phyloP scores from a whole-genome alignment of 2,888 invertebrate genomes.

The Ochropacha duplaris region DNA sequence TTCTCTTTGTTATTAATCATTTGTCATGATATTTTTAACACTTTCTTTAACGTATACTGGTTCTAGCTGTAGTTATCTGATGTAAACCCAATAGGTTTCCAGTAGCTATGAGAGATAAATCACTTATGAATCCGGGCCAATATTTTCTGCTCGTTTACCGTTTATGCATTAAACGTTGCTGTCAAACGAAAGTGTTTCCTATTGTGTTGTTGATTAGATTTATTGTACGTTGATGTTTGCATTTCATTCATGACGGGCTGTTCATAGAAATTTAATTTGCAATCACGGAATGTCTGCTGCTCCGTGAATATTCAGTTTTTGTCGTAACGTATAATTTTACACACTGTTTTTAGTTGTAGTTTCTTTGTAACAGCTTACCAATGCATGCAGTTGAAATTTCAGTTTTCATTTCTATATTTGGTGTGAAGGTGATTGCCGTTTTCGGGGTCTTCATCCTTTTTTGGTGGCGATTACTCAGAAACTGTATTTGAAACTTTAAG shows the following conservation, averaged over 20 bases:
- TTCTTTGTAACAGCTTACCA: not conserved
- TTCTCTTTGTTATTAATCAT: conserved; percentile 47
- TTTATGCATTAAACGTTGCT: not conserved
- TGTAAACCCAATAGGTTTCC: conserved; percentile 13
- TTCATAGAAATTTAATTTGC: conserved; percentile 43
- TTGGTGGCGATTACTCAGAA: conserved; percentile 2
- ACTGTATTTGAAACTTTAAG: conserved; percentile 1
- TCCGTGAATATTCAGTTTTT: conserved; percentile 2
- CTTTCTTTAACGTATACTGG: conserved; percentile 37
- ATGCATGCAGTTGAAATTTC: not conserved
- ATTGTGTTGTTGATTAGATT: conserved; percentile 27
- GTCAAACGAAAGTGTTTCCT: conserved; percentile 43
- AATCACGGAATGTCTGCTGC: conserved; percentile 11
- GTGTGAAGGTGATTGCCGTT: not conserved
- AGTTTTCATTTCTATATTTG: not conserved
- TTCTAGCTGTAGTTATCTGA: conserved; percentile 11
- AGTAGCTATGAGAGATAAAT: conserved; percentile 43
- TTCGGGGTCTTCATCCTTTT: conserved; percentile 1
- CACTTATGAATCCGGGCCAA: conserved; percentile 46
- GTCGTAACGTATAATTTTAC: not conserved
- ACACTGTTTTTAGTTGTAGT: not conserved
- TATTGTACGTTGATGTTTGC: conserved; percentile 19
- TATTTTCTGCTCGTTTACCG: conserved; percentile 26
- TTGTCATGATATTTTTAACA: conserved; percentile 35
- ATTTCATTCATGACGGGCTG: conserved; percentile 8